A percentile compares a stretch with the other conserved stretches of the same genome.
Conservation (phyloP, 1,140 invertebrate species). For the Drosophila nikananu region DNA sequence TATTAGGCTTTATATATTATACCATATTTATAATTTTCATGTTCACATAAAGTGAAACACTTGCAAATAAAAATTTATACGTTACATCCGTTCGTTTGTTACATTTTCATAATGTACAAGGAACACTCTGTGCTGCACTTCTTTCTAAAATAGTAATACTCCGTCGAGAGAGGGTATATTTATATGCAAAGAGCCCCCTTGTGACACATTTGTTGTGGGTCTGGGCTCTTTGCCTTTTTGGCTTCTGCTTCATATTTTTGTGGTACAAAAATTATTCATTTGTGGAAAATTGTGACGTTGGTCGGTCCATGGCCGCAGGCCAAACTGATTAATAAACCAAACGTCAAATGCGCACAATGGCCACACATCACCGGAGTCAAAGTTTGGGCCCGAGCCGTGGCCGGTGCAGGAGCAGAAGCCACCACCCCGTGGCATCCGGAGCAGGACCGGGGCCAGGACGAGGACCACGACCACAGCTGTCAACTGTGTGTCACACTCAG, state of each 20-base stretch:
- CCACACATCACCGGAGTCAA: constrained; percentile 67
- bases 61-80: no score
- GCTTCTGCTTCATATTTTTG: constrained; percentile 49
- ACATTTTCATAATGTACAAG: neutral
- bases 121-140: neutral
- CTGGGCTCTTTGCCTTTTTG: constrained; percentile 59
- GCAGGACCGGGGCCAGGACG: constrained; percentile 5
- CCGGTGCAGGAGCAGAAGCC: constrained; percentile 19
- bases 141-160: neutral
- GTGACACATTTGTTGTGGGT: constrained; percentile 49
- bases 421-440: constrained; percentile 49
- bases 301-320: constrained; percentile 64
- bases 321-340: constrained; percentile 85
- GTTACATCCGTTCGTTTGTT: no score
- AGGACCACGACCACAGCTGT: constrained; percentile 71
- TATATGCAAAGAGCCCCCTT: constrained; percentile 33
- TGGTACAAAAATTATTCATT: constrained; percentile 77
- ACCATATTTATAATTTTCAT: no score
- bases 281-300: constrained; percentile 75
- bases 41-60: no score
- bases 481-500: constrained; percentile 78
- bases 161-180: neutral
- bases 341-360: constrained; percentile 83
- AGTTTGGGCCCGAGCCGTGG: constrained; percentile 33
- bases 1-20: no score